phyloP scores from a whole-genome alignment of 2,888 invertebrate species.

The Cerastis leucographa region DNA sequence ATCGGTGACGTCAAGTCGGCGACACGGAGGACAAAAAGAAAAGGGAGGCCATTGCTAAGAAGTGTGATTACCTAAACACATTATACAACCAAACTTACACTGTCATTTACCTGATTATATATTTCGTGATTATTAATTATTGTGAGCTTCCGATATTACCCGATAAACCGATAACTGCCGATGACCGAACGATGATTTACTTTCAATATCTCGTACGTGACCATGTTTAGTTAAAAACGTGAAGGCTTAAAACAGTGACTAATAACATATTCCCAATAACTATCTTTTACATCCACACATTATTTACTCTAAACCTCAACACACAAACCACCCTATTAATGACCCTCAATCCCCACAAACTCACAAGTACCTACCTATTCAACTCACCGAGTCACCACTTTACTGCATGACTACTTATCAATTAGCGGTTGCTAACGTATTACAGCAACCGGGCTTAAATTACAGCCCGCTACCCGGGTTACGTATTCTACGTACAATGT shows the following conservation, averaged over 20 bases:
- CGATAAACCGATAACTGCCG: too few species aligned
- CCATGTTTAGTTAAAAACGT: too few species aligned
- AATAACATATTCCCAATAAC: too few species aligned
- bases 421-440: constrained; percentile 65
- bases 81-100: too few species aligned
- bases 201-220: too few species aligned
- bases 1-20: not conserved
- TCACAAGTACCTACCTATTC: constrained; percentile 9
- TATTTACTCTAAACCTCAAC: not conserved
- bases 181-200: too few species aligned
- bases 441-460: constrained; percentile 65
- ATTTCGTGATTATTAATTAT: too few species aligned
- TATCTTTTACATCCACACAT: too few species aligned
- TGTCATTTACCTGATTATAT: too few species aligned
- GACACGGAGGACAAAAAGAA: not conserved
- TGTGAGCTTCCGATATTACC: too few species aligned
- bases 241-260: too few species aligned
- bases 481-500: constrained; percentile 61
- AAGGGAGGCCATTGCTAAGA: not conserved
- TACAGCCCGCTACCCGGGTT: constrained; percentile 58
- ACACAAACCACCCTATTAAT: constrained; percentile 5
- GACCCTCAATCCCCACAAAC: constrained; percentile 25
- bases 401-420: constrained; percentile 54
- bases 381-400: constrained; percentile 29
- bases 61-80: not conserved